Percentiles rank a stretch among this genome's conserved stretches.
phyloP scores from a whole-genome alignment of 2,888 invertebrate species.

The Schizaphis graminum region DNA sequence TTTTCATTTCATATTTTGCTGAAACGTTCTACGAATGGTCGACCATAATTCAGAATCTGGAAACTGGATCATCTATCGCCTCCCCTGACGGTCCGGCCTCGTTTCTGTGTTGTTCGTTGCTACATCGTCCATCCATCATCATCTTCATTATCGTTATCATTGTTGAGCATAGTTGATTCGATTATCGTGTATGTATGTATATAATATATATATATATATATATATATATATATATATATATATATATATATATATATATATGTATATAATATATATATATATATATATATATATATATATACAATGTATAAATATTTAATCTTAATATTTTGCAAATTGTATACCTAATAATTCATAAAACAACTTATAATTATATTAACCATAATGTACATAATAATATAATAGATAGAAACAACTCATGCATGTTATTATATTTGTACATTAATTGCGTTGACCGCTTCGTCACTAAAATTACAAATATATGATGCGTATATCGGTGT shows the following conservation, averaged over 20 bases:
- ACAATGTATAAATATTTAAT: neutral
- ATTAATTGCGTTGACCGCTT: neutral
- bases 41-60: neutral
- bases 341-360: neutral
- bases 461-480: neutral
- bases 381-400: neutral
- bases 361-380: neutral
- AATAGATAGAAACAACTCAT: neutral
- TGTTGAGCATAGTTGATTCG: neutral
- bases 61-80: neutral
- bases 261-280: neutral
- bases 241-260: neutral
- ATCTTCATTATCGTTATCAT: neutral
- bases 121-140: neutral
- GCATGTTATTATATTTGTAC: neutral
- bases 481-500: neutral
- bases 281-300: neutral
- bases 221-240: neutral
- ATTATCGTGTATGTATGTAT: neutral
- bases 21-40: neutral
- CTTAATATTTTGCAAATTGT: neutral
- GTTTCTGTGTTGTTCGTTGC: neutral
- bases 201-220: neutral
- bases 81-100: neutral
- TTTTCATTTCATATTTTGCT: neutral